Evolutionary conservation across 1,140 invertebrate species (phyloP).

Genomic region (Andrena cerasifolii): DNA sequence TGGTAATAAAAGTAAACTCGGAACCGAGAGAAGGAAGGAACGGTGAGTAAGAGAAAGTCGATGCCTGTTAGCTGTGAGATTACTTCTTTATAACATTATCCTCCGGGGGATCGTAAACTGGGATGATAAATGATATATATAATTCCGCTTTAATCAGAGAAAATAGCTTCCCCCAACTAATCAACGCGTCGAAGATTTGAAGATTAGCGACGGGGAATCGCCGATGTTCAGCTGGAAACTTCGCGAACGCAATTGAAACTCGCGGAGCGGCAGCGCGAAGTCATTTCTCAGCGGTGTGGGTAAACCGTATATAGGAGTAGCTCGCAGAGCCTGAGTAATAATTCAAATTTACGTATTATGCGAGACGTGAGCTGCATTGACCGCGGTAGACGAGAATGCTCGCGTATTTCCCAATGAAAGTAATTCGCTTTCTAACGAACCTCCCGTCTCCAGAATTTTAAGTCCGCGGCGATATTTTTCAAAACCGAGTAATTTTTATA

Average conservation of each 20-base stretch:
- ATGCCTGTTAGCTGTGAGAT: no score
- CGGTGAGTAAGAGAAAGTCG: no score
- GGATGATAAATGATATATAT: no score
- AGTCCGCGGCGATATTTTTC: no score
- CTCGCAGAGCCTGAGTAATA: slow-evolving; percentile 8
- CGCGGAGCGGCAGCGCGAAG: neutral
- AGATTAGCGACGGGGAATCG: neutral
- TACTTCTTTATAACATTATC: no score
- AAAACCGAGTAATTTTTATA: no score
- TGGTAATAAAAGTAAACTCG: no score
- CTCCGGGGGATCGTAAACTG: no score
- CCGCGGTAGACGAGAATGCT: neutral
- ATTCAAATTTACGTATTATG: slow-evolving; percentile 23
- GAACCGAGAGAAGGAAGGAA: no score
- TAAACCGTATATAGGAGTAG: neutral
- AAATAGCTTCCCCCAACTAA: neutral
- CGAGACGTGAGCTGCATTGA: neutral
- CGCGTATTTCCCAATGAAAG: neutral
- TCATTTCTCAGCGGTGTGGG: neutral
- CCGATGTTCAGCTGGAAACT: neutral
- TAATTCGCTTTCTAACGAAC: no score
- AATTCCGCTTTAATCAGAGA: no score
- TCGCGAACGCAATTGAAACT: neutral
- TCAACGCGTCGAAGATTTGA: neutral
- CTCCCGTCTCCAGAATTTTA: no score